Percentiles rank a stretch among this genome's conserved stretches.
Evolutionary conservation across 1,140 invertebrate genomes (phyloP).

Genomic region (Bombus superbus): DNA sequence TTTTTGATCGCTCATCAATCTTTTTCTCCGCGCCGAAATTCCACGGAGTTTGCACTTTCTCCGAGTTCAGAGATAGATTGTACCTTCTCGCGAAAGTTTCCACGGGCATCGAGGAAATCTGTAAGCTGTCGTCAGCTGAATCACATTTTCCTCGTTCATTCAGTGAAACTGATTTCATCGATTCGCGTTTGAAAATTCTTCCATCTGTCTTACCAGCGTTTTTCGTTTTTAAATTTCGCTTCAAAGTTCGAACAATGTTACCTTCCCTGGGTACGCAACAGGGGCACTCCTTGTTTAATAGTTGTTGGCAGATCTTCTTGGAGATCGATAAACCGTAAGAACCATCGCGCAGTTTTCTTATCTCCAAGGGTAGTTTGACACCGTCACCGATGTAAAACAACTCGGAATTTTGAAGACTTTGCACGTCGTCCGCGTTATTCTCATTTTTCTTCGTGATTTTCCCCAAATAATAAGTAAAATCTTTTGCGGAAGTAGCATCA

Average conservation of each 20-base stretch:
- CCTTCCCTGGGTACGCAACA: slow-evolving; percentile 65
- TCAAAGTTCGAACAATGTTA: slow-evolving; percentile 46
- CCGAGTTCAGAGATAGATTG: slow-evolving; percentile 60
- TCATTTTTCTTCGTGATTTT: slow-evolving; percentile 22
- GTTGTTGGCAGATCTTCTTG: slow-evolving; percentile 68
- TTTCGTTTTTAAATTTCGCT: not conserved
- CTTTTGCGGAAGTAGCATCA: not conserved
- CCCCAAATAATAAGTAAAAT: slow-evolving; percentile 26
- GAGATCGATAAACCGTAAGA: slow-evolving; percentile 73
- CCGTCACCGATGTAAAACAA: slow-evolving; percentile 75
- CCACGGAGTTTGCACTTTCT: slow-evolving; percentile 30
- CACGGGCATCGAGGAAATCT: slow-evolving; percentile 58
- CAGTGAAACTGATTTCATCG: slow-evolving; percentile 2
- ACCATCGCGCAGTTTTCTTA: slow-evolving; percentile 72
- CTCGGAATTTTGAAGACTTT: slow-evolving; percentile 58
- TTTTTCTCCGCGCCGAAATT: slow-evolving; percentile 6
- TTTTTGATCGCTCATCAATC: not conserved
- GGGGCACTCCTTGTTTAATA: slow-evolving; percentile 71
- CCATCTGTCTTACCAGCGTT: not conserved
- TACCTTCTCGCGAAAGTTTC: slow-evolving; percentile 63
- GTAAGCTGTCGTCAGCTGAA: slow-evolving; percentile 20
- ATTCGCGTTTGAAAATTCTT: slow-evolving; percentile 5
- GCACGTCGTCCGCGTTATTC: slow-evolving; percentile 34
- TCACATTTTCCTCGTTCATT: not conserved
- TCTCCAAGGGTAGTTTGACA: slow-evolving; percentile 73